Evolutionary conservation across 1,140 invertebrate genomes (phyloP), one percentile per base, ranked within the genome.

Genomic region (Charaxes varanes): DNA sequence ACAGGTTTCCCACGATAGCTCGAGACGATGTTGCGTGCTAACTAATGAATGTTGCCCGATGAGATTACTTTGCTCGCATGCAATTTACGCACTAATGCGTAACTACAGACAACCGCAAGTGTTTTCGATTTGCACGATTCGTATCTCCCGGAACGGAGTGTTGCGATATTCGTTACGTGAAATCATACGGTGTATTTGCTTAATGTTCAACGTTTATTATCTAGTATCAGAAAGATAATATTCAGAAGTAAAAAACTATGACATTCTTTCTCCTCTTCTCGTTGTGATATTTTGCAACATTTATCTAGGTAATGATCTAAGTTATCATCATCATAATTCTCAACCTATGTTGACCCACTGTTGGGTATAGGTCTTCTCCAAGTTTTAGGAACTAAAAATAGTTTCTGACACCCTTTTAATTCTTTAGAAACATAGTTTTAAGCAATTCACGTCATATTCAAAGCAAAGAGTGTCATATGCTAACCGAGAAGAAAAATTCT

Each of bases 31-130:
- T 53, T 59, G 60, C 48, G 50, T 50, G 53, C 42, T 50, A 54
- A 46, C 46, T 72, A 72, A 80, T 71, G 61, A 66, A 64, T 56
- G 51, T 49, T 56, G 46, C 55, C 59, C 72, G 59, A 77, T 81
- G 59, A 64, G 54, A 70, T 77, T 72, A 69, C 64, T 62, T 51
- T 55, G 60, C 60, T 61, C 44, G 52, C 43, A 54, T 58, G 66
- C 58, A 76, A 69, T 76, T 76, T 73, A 77, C 60, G 68, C 70
- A 58, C 70, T 66, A 73, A 70, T 70, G 65, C 60, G 53, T 59
- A 67, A 62, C 52, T 53, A 55, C 56, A 69, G 43, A 32, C 51
- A 44, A 65, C 66, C 61, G 54, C 65, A 63, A 65, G 64, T 62
- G 56, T 58, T 56, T 59, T 60, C 62, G 57, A 72, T 74, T 69